These are phyloP conservation scores for Drosophila sp. DNA, from an alignment of 1,140 invertebrate genomes.

Conservation along the genomic window DNA sequence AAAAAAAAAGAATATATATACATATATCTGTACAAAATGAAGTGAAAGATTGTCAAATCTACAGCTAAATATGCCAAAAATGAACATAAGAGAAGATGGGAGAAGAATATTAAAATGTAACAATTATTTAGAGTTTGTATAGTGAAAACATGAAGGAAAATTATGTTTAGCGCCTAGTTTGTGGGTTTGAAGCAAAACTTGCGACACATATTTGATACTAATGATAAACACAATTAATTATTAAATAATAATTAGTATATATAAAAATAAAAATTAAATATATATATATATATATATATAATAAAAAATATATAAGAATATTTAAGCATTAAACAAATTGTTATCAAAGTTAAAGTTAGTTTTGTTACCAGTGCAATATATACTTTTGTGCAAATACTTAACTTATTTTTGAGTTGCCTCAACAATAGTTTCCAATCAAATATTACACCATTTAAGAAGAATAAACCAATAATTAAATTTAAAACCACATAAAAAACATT, in stretches of 20 bases:
- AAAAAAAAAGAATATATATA: slow-evolving; percentile 25
- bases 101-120: slow-evolving; percentile 54
- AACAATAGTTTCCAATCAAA: slow-evolving; percentile 30
- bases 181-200: slow-evolving; percentile 48
- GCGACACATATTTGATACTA: slow-evolving; percentile 75
- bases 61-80: slow-evolving; percentile 84
- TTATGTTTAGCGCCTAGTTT: slow-evolving; percentile 71
- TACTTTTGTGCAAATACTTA: slow-evolving; percentile 62
- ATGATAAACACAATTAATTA: slow-evolving; percentile 71
- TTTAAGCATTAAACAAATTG: slow-evolving; percentile 69
- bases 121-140: slow-evolving; percentile 82
- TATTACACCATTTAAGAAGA: neutral
- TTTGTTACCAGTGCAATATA: slow-evolving; percentile 81
- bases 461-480: slow-evolving; percentile 4
- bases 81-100: slow-evolving; percentile 43
- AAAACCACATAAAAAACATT: slow-evolving; percentile 15
- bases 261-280: slow-evolving; percentile 33
- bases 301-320: slow-evolving; percentile 53
- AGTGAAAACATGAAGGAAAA: slow-evolving; percentile 56
- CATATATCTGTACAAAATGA: slow-evolving; percentile 66
- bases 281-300: slow-evolving; percentile 46
- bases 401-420: slow-evolving; percentile 47
- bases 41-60: slow-evolving; percentile 71
- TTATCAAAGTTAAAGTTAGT: slow-evolving; percentile 80
- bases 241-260: slow-evolving; percentile 39